Conservation (phyloP, 2,888 invertebrate species). For the Drosophila rellima region DNA sequence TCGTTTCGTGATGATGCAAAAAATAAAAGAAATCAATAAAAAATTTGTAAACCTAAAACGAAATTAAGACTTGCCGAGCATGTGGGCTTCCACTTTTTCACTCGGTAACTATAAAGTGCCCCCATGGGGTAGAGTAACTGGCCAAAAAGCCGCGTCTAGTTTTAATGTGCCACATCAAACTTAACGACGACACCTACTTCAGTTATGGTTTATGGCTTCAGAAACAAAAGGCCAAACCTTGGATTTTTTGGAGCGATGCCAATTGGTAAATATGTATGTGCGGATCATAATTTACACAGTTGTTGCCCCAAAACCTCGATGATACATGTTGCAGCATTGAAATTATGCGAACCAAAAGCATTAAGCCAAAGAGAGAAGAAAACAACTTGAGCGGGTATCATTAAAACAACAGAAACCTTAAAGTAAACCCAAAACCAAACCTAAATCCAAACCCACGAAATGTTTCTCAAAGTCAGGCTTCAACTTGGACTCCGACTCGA, state of each 20-base stretch:
- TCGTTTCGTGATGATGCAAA: conserved; percentile 7
- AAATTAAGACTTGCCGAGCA: conserved; percentile 31
- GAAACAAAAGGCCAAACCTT: conserved; percentile 39
- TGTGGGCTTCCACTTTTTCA: conserved; percentile 47
- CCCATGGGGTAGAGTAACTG: conserved; percentile 32
- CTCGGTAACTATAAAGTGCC: conserved; percentile 43
- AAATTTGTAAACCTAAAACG: conserved; percentile 9
- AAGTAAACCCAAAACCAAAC: conserved; percentile 39
- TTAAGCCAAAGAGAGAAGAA: conserved; percentile 30
- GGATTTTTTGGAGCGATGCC: conserved; percentile 59
- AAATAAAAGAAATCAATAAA: conserved; percentile 34
- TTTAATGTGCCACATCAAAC: conserved; percentile 77
- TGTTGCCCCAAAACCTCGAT: conserved; percentile 57
- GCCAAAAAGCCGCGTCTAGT: conserved; percentile 40
- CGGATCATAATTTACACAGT: conserved; percentile 79
- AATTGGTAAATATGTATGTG: conserved; percentile 70
- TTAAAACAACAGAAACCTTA: conserved; percentile 61
- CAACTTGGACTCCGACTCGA: conserved; percentile 17
- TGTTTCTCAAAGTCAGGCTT: conserved; percentile 22
- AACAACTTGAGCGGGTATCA: conserved; percentile 65
- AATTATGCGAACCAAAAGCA: conserved; percentile 64
- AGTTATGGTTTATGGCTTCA: conserved; percentile 62
- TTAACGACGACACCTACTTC: conserved; percentile 80
- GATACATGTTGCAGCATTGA: conserved; percentile 65
- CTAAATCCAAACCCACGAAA: conserved; percentile 37